Base-by-base conservation (phyloP, 1,140 invertebrate species). In the Neodiprion lecontei region DNA sequence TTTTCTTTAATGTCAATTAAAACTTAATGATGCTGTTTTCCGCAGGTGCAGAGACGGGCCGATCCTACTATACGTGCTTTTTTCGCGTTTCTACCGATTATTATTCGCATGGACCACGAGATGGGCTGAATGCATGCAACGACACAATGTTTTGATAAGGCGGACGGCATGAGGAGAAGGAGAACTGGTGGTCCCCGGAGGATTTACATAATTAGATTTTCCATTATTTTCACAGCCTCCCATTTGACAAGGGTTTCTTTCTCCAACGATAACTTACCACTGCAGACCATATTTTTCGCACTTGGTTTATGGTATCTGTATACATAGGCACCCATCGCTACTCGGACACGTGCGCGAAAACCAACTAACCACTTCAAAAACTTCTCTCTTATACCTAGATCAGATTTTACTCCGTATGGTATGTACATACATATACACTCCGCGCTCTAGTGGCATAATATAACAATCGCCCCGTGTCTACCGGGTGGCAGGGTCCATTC, bases 201-300 rank as follows among this genome's bases (percentile, higher is more conserved):
- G 53, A 61, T 61, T 61, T 61, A 17, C 53, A 61, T 61, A 61
- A 61, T 61, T 61, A 61, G 11, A 61, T 61, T 12, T 40, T 11
- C 53, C 53, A 61, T 11, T 61, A 61, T 61, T 61, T 61, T 61
- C n/a, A 14, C 53, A 61, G 53, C 53, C n/a, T 61, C 53, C 53
- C 53, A 9, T 14, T 61, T 17, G 53, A 61, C 53, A 61, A 61
- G 53, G 53, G 53, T 61, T 61, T 61, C 2, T 61, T 17, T 40
- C 28, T 40, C n/a, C n/a, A 14, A 17, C 28, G 53, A 61, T 14
- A 61, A 61, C 53, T 61, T 61, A 14, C 53, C 53, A 17, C 28
- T 40, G 28, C 28, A 1, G 28, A 40, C 53, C 53, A 14, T 61
- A 61, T 61, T 61, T 61, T 61, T 14, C 53, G 0, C 11, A 61